Evolutionary conservation across 1,140 invertebrate genomes (phyloP).

Genomic region (Polyergus mexicanus): DNA sequence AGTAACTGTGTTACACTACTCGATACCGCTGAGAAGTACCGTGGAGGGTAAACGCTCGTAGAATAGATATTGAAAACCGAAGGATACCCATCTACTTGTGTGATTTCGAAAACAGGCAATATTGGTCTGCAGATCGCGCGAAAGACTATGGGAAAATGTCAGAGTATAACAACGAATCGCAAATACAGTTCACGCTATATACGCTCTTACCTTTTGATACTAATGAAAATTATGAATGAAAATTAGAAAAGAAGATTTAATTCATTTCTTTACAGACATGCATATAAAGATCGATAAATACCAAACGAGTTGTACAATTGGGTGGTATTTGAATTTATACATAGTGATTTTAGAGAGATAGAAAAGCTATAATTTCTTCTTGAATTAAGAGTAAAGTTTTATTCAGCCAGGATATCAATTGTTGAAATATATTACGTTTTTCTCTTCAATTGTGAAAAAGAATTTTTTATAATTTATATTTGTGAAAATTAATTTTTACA

Average conservation of each 20-base stretch:
- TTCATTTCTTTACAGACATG: neutral
- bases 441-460: neutral
- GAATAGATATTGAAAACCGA: constrained; percentile 35
- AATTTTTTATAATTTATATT: constrained; percentile 14
- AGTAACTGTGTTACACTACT: constrained; percentile 17
- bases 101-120: constrained; percentile 17
- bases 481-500: neutral
- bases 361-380: neutral
- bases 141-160: neutral
- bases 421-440: neutral
- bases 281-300: neutral
- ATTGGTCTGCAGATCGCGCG: constrained; percentile 19
- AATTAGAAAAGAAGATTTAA: constrained; percentile 12
- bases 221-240: constrained; percentile 15
- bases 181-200: neutral
- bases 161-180: constrained; percentile 16
- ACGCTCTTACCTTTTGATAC: neutral
- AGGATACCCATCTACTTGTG: constrained; percentile 28
- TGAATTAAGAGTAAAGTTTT: neutral
- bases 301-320: neutral
- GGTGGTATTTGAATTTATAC: neutral
- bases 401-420: neutral
- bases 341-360: neutral
- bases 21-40: neutral
- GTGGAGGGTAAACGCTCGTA: constrained; percentile 7